Conservation (phyloP, 2,888 invertebrate species). For the Diarsia dahlii region DNA sequence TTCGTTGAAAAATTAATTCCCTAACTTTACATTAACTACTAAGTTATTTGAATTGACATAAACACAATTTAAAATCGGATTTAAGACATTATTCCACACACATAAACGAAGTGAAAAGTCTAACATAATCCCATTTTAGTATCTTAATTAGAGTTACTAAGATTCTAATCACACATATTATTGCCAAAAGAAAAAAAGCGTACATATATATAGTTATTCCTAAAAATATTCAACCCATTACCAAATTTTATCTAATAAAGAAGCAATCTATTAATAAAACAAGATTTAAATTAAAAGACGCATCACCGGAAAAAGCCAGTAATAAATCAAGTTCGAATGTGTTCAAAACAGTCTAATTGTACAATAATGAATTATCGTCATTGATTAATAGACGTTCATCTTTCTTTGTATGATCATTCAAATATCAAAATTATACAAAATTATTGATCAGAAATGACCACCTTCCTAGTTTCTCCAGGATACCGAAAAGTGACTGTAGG, state of each 20-base stretch:
- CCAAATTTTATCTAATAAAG: constrained; percentile 27
- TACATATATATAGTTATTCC: background rate
- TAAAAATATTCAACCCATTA: constrained; percentile 20
- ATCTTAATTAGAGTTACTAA: constrained; percentile 20
- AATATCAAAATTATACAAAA: background rate
- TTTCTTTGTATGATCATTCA: background rate
- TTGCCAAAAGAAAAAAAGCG: constrained; percentile 11
- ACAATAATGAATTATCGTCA: constrained; percentile 3
- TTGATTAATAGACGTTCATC: background rate
- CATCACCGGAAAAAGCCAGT: background rate
- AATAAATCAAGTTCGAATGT: constrained; percentile 1
- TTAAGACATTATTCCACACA: constrained; percentile 7
- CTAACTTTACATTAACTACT: constrained; percentile 2
- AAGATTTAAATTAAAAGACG: background rate
- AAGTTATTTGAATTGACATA: background rate
- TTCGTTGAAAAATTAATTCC: background rate
- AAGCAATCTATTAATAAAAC: background rate
- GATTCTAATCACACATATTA: constrained; percentile 35
- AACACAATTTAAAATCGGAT: constrained; percentile 4
- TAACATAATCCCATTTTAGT: constrained; percentile 5
- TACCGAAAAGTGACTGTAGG: background rate
- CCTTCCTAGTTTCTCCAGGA: background rate
- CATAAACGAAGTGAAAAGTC: background rate
- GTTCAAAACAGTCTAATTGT: constrained; percentile 22
- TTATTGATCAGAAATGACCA: background rate